phyloP scores from a whole-genome alignment of 1,140 invertebrate species.

The Brachionus calyciflorus region DNA sequence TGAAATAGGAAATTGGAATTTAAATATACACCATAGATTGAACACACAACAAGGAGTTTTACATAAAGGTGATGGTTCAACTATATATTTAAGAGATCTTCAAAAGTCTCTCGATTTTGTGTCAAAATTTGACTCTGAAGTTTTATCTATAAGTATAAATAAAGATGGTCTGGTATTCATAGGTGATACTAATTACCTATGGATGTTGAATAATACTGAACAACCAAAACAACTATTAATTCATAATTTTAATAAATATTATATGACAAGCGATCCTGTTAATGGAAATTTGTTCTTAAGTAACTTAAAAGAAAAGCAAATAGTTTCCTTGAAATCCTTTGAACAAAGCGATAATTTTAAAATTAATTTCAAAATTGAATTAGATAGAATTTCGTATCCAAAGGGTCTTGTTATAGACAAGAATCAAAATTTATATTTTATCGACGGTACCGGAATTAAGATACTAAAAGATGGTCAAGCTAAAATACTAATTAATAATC shows the following conservation, averaged over 20 bases:
- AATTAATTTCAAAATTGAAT: conserved; percentile 65
- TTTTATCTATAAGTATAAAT: conserved; percentile 73
- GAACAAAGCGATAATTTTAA: conserved; percentile 51
- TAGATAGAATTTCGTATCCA: conserved; percentile 6
- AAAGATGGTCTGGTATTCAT: conserved; percentile 90
- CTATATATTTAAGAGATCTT: conserved; percentile 89
- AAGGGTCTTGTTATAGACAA: conserved; percentile 60
- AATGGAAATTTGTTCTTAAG: conserved; percentile 90
- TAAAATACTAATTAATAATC: conserved; percentile 67
- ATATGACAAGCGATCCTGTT: conserved; percentile 85
- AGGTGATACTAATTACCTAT: conserved; percentile 89
- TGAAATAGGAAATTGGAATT: conserved; percentile 92
- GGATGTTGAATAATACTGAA: conserved; percentile 81
- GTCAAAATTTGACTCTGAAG: conserved; percentile 81
- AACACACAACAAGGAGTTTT: conserved; percentile 87
- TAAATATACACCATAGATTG: conserved; percentile 93
- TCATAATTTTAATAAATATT: conserved; percentile 73
- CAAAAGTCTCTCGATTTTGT: conserved; percentile 83
- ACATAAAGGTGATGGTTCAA: conserved; percentile 93
- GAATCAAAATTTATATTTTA: conserved; percentile 58
- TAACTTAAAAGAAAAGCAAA: conserved; percentile 88
- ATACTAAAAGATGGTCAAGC: background rate
- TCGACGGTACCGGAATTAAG: conserved; percentile 52
- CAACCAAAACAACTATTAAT: background rate
- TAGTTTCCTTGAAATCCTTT: conserved; percentile 76